A percentile compares a stretch with the other conserved stretches of the same genome.
Evolutionary conservation across 2,113 vertebrate genomes (phyloP).

Genomic region (Pygoscelis adeliae): DNA sequence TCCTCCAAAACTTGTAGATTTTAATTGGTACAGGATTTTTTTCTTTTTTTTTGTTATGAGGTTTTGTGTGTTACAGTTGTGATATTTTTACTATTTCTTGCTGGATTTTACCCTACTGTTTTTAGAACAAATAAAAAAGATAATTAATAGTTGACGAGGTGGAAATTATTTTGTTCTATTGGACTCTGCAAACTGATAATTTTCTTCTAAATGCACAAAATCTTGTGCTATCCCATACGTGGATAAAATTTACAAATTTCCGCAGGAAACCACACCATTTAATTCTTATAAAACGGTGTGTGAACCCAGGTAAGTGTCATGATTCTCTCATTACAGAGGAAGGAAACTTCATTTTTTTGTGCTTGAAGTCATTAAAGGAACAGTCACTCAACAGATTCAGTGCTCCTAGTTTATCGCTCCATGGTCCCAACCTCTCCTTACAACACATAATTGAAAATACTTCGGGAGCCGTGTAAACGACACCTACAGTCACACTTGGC

Average conservation of each 20-base stretch:
- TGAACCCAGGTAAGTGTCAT: background rate
- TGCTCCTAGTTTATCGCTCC: background rate
- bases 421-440: background rate
- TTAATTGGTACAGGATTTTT: background rate
- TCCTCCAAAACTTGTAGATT: background rate
- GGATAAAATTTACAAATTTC: background rate
- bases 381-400: background rate
- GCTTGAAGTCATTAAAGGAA: background rate
- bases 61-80: background rate
- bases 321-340: background rate
- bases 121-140: constrained; percentile 51
- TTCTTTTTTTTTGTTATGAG: background rate
- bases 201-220: background rate
- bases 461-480: background rate
- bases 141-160: background rate
- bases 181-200: background rate
- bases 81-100: background rate
- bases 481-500: background rate
- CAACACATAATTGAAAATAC: background rate
- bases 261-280: background rate
- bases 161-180: background rate
- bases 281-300: background rate
- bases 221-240: background rate
- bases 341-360: background rate
- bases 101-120: background rate